A percentile compares a stretch with the other conserved stretches of the same genome.
Conservation (phyloP, 1,140 invertebrate species). For the Drosophila kepulauana region DNA sequence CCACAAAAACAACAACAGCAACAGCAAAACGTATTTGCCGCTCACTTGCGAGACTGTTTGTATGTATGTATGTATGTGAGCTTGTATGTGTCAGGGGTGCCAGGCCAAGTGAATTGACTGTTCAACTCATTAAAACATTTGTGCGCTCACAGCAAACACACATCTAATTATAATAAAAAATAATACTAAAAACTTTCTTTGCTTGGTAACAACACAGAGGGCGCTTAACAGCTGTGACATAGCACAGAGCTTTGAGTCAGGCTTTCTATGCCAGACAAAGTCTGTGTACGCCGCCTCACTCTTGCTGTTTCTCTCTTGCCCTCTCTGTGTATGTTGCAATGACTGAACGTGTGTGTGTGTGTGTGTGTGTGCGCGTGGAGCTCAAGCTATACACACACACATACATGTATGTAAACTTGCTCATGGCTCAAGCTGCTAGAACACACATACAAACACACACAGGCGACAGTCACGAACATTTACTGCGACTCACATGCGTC, state of each 20-base stretch:
- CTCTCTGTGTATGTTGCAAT: not conserved
- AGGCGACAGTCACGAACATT: not conserved
- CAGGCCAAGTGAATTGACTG: constrained; percentile 17
- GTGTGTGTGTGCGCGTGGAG: constrained; percentile 46
- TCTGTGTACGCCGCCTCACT: not conserved
- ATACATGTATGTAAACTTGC: constrained; percentile 1
- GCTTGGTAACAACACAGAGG: constrained; percentile 36
- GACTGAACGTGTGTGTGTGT: not conserved
- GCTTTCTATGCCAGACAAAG: constrained; percentile 23
- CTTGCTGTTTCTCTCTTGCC: not conserved
- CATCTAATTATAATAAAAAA: constrained; percentile 28
- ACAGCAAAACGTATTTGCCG: constrained; percentile 22
- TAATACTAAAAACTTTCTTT: constrained; percentile 6
- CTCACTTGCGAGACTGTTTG: constrained; percentile 3
- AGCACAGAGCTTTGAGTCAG: constrained; percentile 37
- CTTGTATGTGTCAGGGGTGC: not conserved
- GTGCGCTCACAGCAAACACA: constrained; percentile 9
- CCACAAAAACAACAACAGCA: constrained; percentile 22
- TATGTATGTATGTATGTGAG: not conserved
- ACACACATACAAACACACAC: constrained; percentile 14
- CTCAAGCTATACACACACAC: constrained; percentile 31
- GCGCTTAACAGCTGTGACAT: constrained; percentile 48
- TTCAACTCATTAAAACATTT: constrained; percentile 41
- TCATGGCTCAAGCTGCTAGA: constrained; percentile 37
- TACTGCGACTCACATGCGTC: constrained; percentile 32